phyloP scores from a whole-genome alignment of 2,888 invertebrate genomes.

The Lepidonotus clava region DNA sequence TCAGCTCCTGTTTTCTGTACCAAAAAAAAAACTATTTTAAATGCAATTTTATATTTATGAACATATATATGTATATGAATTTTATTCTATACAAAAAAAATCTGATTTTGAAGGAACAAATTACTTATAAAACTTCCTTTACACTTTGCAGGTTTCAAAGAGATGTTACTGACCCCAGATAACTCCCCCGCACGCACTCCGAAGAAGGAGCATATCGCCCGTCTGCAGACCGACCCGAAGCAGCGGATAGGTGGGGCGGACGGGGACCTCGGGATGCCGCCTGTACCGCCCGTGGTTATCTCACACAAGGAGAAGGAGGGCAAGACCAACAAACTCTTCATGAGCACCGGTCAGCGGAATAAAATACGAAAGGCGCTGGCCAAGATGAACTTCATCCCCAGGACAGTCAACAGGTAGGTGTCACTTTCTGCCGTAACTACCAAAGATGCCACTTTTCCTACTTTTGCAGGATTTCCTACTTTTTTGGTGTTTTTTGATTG shows the following conservation, averaged over 20 bases:
- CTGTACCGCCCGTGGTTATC: slow-evolving; percentile 56
- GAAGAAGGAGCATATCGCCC: slow-evolving; percentile 85
- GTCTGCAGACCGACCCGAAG: slow-evolving; percentile 86
- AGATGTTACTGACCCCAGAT: slow-evolving; percentile 88
- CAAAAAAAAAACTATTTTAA: background rate
- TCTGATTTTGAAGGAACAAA: background rate
- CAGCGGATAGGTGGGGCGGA: slow-evolving; percentile 83
- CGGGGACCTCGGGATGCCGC: slow-evolving; percentile 58
- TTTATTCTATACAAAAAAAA: background rate
- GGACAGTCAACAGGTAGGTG: slow-evolving; percentile 71
- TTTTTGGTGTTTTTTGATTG: no score
- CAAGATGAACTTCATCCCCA: slow-evolving; percentile 86
- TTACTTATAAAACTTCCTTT: background rate
- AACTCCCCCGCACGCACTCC: slow-evolving; percentile 89
- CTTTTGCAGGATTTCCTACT: no score
- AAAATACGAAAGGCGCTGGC: slow-evolving; percentile 93
- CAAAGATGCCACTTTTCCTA: no score
- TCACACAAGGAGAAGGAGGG: slow-evolving; percentile 70
- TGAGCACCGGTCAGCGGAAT: slow-evolving; percentile 93
- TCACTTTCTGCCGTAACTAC: no score
- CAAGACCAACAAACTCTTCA: slow-evolving; percentile 84
- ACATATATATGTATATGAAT: background rate
- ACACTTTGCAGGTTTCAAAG: slow-evolving; percentile 83
- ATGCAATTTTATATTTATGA: background rate
- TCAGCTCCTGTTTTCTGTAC: background rate